A percentile compares a stretch with the other conserved stretches of the same genome.
Conservation (phyloP, 1,140 invertebrate species). For the Ruditapes philippinarum region DNA sequence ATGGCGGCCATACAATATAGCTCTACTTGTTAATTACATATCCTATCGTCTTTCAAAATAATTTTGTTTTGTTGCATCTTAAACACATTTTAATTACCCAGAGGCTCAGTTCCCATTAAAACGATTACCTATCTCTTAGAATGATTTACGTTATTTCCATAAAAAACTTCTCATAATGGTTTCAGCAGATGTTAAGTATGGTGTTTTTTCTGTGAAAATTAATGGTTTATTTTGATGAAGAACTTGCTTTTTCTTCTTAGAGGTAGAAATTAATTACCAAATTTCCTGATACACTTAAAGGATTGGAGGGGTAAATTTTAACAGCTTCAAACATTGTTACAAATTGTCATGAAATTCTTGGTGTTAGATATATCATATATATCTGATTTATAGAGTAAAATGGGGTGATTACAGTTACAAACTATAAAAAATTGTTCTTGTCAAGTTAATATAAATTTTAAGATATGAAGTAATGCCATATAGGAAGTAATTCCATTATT, state of each 20-base stretch:
- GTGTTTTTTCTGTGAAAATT: neutral
- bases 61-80: slow-evolving; percentile 15
- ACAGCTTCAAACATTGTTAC: neutral
- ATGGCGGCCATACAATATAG: neutral
- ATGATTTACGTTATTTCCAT: slow-evolving; percentile 27
- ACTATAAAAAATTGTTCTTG: too few species aligned
- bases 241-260: neutral
- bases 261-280: neutral
- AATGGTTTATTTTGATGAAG: neutral
- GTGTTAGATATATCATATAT: too few species aligned
- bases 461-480: neutral
- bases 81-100: slow-evolving; percentile 24
- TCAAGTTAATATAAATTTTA: too few species aligned
- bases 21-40: slow-evolving; percentile 2
- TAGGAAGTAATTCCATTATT: neutral
- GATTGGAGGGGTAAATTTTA: neutral
- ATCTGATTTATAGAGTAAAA: neutral
- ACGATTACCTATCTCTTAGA: slow-evolving; percentile 9
- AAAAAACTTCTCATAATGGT: neutral
- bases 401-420: too few species aligned
- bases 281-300: neutral
- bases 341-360: neutral
- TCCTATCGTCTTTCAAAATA: slow-evolving; percentile 19
- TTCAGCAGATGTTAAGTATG: neutral
- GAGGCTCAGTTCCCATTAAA: neutral